Percentiles rank a stretch among this genome's conserved stretches.
Evolutionary conservation across 1,140 invertebrate genomes (phyloP).

Genomic region (Ditylenchus dipsaci): DNA sequence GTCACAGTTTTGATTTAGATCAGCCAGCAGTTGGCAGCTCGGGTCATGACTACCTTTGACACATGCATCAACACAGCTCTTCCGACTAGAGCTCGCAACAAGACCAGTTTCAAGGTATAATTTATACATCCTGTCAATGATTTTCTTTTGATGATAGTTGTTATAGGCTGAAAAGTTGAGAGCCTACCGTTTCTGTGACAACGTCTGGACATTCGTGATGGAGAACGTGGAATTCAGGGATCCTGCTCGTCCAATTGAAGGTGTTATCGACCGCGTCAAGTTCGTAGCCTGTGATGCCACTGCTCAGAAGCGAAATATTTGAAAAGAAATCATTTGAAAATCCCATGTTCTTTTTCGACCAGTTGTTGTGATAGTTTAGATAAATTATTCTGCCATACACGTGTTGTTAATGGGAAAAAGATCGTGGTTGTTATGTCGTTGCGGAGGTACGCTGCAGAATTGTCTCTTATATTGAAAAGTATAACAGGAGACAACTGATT

Average conservation of each 20-base stretch:
- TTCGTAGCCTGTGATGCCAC: constrained; percentile 95
- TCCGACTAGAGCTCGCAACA: constrained; percentile 62
- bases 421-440: too few species aligned
- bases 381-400: too few species aligned
- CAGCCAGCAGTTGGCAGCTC: constrained; percentile 80
- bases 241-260: constrained; percentile 65
- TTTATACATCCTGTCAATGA: neutral
- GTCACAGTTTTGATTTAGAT: constrained; percentile 59
- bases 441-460: too few species aligned
- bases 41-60: constrained; percentile 91
- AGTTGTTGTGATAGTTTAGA: too few species aligned
- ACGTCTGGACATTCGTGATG: constrained; percentile 99
- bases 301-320: constrained; percentile 2
- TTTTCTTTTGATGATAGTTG: constrained; percentile 22
- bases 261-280: constrained; percentile 85
- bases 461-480: too few species aligned
- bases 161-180: constrained; percentile 83
- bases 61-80: constrained; percentile 90
- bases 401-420: too few species aligned
- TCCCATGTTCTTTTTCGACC: too few species aligned
- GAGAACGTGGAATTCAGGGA: constrained; percentile 97
- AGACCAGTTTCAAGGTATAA: constrained; percentile 50
- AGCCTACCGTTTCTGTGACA: constrained; percentile 98
- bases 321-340: too few species aligned
- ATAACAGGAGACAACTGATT: too few species aligned